phyloP scores from a whole-genome alignment of 1,140 invertebrate species.

The Planococcus citri region DNA sequence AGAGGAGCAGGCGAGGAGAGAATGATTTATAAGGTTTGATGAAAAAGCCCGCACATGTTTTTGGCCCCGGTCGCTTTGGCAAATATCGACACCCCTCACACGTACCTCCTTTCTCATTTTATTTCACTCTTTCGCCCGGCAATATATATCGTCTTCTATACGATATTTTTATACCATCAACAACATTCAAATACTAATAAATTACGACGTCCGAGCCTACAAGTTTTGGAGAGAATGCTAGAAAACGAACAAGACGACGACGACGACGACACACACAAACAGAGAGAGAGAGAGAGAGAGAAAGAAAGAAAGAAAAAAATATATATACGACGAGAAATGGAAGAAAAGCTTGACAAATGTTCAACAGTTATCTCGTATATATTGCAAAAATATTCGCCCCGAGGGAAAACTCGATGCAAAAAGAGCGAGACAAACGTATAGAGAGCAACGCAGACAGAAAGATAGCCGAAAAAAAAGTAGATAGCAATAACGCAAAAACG shows the following conservation, averaged over 20 bases:
- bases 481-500: neutral
- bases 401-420: neutral
- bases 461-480: neutral
- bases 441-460: neutral
- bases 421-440: too few species aligned
- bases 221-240: neutral
- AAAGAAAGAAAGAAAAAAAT: slow-evolving; percentile 7
- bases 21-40: too few species aligned
- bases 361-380: slow-evolving; percentile 19
- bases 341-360: slow-evolving; percentile 16
- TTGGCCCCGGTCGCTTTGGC: too few species aligned
- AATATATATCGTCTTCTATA: neutral
- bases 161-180: slow-evolving; percentile 11
- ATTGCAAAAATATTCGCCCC: slow-evolving; percentile 16
- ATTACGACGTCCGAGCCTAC: slow-evolving; percentile 5
- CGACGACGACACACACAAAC: too few species aligned
- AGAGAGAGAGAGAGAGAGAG: too few species aligned
- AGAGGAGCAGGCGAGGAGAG: too few species aligned
- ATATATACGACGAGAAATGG: too few species aligned
- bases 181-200: slow-evolving; percentile 18
- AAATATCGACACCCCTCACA: too few species aligned
- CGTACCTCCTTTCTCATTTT: too few species aligned
- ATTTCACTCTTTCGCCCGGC: too few species aligned
- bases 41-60: too few species aligned
- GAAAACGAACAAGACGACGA: too few species aligned